These are phyloP conservation scores for Sinella curviseta DNA, from an alignment of 1,140 invertebrate genomes.

Conservation along the genomic window DNA sequence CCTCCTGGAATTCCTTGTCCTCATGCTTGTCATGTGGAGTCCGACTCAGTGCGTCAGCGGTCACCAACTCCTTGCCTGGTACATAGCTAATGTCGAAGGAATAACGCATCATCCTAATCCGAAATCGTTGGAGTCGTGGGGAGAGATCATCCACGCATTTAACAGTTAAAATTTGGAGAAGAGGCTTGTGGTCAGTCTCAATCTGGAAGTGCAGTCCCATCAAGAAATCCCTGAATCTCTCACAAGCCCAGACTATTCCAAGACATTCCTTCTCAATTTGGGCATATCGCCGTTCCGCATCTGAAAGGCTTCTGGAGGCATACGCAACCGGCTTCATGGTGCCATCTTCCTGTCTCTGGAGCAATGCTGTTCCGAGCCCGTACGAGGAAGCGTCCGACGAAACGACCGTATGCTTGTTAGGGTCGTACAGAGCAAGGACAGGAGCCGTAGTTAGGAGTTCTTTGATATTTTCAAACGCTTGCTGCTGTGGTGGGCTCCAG, in stretches of 20 bases:
- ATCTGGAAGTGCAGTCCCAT: constrained; percentile 46
- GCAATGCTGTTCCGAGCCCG: constrained; percentile 50
- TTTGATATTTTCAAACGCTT: too few relatives aligned
- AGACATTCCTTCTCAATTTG: too few relatives aligned
- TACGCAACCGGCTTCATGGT: constrained; percentile 50
- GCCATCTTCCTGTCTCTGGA: constrained; percentile 43
- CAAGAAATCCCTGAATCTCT: constrained; percentile 48
- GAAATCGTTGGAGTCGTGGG: constrained; percentile 53
- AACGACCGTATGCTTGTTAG: background rate
- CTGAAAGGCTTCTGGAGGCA: constrained; percentile 47
- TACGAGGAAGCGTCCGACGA: too few relatives aligned
- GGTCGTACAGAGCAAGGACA: constrained; percentile 9
- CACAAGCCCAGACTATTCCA: constrained; percentile 50
- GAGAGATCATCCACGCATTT: constrained; percentile 52
- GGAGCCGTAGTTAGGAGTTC: background rate
- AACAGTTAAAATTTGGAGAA: constrained; percentile 47
- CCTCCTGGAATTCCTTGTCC: too few relatives aligned
- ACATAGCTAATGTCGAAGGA: constrained; percentile 51
- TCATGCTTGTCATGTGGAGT: too few relatives aligned
- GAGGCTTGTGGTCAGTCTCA: constrained; percentile 53
- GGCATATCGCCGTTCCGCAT: constrained; percentile 49
- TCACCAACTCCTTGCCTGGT: constrained; percentile 50
- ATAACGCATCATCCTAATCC: constrained; percentile 53
- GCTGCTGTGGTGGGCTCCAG: too few relatives aligned
- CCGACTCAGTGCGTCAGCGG: constrained; percentile 52